These are phyloP conservation scores for Epinotia nisella DNA, from an alignment of 2,888 invertebrate species.

Conservation along the genomic window DNA sequence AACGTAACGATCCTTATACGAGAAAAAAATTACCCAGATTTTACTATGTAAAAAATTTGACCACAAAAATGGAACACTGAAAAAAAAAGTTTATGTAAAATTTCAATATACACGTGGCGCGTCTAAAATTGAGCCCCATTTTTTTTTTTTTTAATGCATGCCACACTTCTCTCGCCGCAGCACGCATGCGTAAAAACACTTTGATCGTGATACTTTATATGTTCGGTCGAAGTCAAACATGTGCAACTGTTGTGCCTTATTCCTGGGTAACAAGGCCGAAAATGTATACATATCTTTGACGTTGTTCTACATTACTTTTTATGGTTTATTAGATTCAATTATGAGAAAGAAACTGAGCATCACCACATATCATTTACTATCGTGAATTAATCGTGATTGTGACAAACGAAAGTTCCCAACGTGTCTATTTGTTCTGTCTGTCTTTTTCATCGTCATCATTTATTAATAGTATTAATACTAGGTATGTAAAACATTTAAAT, in stretches of 20 bases:
- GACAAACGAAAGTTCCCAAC: background rate
- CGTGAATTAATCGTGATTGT: background rate
- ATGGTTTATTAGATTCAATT: no score
- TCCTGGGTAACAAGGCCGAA: background rate
- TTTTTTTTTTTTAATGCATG: background rate
- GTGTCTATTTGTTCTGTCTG: no score
- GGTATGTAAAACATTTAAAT: no score
- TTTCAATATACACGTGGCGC: background rate
- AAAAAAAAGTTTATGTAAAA: no score
- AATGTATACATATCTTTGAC: background rate
- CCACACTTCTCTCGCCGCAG: conserved; percentile 1
- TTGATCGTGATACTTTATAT: conserved; percentile 1
- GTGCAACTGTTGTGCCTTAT: background rate
- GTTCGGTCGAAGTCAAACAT: background rate
- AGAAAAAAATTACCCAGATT: no score
- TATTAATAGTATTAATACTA: no score
- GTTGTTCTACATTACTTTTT: background rate
- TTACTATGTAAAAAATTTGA: no score
- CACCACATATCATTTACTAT: background rate
- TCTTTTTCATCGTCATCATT: no score
- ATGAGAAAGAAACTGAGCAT: background rate
- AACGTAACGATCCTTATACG: no score
- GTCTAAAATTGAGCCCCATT: background rate
- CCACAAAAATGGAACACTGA: no score
- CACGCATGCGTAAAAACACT: conserved; percentile 3